phyloP scores from a whole-genome alignment of 2,113 vertebrate genomes.

The Lampris megalopsis region DNA sequence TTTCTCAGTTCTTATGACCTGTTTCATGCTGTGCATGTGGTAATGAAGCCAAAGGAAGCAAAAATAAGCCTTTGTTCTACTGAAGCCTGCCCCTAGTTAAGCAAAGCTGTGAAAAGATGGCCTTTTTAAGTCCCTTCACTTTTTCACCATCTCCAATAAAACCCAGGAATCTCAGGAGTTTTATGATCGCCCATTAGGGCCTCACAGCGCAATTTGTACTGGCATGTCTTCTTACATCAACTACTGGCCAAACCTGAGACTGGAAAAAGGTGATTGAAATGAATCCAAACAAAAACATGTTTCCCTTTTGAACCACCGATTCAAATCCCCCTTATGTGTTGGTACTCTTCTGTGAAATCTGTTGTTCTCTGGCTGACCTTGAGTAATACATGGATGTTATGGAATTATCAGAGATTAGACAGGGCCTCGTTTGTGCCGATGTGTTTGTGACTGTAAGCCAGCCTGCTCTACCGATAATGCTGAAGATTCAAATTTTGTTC shows the following conservation, averaged over 20 bases:
- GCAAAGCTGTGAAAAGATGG: constrained; percentile 65
- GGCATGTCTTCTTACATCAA: constrained; percentile 58
- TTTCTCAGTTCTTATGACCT: constrained; percentile 23
- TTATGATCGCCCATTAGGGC: constrained; percentile 73
- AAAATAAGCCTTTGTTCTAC: constrained; percentile 65
- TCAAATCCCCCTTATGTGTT: constrained; percentile 4
- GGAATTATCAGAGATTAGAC: neutral
- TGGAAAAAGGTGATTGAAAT: constrained; percentile 25
- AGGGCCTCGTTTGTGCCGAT: neutral
- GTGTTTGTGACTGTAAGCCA: neutral
- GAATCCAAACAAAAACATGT: constrained; percentile 29
- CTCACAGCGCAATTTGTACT: constrained; percentile 65
- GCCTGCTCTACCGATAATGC: neutral
- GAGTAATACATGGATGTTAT: neutral
- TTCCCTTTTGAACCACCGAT: constrained; percentile 12
- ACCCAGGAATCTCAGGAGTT: constrained; percentile 68
- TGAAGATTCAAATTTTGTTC: no score
- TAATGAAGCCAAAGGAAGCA: constrained; percentile 31
- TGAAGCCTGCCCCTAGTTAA: constrained; percentile 70
- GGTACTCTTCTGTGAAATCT: neutral
- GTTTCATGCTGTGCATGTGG: constrained; percentile 51
- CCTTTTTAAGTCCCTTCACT: constrained; percentile 62
- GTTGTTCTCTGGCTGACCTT: neutral
- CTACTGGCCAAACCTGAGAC: constrained; percentile 21
- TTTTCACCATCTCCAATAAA: constrained; percentile 73